These are phyloP conservation scores for Euura lappo DNA, from an alignment of 1,140 invertebrate species.

Conservation along the genomic window DNA sequence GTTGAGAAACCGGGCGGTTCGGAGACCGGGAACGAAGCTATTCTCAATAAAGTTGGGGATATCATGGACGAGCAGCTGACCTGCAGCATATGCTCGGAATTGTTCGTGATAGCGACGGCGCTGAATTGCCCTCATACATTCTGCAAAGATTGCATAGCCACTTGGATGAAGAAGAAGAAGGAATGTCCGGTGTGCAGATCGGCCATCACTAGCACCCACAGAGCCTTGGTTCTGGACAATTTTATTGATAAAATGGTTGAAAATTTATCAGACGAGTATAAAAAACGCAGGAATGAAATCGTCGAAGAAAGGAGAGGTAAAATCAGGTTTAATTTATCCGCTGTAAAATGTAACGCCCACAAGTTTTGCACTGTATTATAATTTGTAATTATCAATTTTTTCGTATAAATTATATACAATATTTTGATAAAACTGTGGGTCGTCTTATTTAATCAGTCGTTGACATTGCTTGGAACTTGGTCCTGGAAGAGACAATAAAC, in stretches of 20 bases:
- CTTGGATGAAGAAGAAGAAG: constrained; percentile 75
- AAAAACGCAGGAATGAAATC: constrained; percentile 58
- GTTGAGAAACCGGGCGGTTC: constrained; percentile 16
- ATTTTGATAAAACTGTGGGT: neutral
- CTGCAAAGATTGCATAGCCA: constrained; percentile 74
- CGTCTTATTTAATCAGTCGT: neutral
- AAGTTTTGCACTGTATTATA: constrained; percentile 5
- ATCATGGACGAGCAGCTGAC: constrained; percentile 79
- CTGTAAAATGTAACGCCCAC: neutral
- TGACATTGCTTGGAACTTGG: no score
- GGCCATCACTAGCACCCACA: constrained; percentile 59
- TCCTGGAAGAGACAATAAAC: no score
- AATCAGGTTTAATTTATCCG: neutral
- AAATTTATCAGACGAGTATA: constrained; percentile 61
- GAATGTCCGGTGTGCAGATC: constrained; percentile 77
- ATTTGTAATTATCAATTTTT: neutral
- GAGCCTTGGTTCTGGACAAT: constrained; percentile 64
- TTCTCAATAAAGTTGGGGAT: constrained; percentile 64
- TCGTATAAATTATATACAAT: neutral
- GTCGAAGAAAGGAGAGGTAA: constrained; percentile 62
- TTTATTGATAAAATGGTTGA: constrained; percentile 72
- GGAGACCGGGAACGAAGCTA: constrained; percentile 52
- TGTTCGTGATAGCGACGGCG: constrained; percentile 74
- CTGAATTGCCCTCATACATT: constrained; percentile 82
- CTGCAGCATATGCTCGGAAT: constrained; percentile 80